phyloP scores from a whole-genome alignment of 37 sponge, comb jelly and placozoan species.

The Halichondria panicea region DNA sequence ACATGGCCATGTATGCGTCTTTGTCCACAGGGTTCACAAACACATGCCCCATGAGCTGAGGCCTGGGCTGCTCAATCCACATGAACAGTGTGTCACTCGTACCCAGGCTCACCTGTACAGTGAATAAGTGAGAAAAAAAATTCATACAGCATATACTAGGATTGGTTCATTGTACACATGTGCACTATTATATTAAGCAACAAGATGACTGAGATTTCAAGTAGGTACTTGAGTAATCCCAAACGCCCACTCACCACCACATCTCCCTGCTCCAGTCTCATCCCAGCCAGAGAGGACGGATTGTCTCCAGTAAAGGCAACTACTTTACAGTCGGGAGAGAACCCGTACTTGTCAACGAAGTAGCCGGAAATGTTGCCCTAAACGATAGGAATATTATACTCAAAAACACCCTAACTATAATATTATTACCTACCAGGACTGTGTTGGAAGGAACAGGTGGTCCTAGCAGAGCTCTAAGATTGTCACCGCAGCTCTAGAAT shows the following conservation, averaged over 20 bases:
- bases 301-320: slow-evolving; percentile 94
- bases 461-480: slow-evolving; percentile 63
- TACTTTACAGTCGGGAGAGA: slow-evolving; percentile 68
- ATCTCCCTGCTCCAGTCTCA: slow-evolving; percentile 82
- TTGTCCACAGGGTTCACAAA: slow-evolving; percentile 90
- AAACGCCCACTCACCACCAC: slow-evolving; percentile 71
- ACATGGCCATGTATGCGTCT: slow-evolving; percentile 82
- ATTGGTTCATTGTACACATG: no score
- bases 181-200: no score
- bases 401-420: neutral
- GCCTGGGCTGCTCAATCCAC: slow-evolving; percentile 78
- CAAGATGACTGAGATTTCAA: no score
- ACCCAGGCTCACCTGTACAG: slow-evolving; percentile 73
- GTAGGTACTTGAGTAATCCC: no score
- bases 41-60: slow-evolving; percentile 89
- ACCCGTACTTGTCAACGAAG: slow-evolving; percentile 74
- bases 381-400: neutral
- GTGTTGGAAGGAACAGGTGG: slow-evolving; percentile 72
- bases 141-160: no score
- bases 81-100: slow-evolving; percentile 94
- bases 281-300: slow-evolving; percentile 89
- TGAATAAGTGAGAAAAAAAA: no score
- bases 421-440: slow-evolving; percentile 25
- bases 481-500: slow-evolving; percentile 58
- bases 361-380: slow-evolving; percentile 80